A percentile compares a stretch with the other conserved stretches of the same genome.
phyloP scores from a whole-genome alignment of 2,113 vertebrate genomes.

The Fukomys damarensis region DNA sequence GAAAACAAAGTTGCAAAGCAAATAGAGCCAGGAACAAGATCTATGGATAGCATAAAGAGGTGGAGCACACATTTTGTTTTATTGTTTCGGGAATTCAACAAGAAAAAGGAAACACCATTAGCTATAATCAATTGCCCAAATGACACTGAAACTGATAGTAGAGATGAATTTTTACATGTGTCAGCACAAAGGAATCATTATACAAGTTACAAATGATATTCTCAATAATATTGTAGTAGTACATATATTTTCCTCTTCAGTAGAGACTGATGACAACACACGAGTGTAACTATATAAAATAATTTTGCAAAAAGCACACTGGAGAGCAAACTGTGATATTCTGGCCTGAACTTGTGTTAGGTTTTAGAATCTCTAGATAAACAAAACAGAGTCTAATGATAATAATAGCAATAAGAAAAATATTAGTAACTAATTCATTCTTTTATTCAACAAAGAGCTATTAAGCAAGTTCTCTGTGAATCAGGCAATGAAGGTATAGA shows the following conservation, averaged over 20 bases:
- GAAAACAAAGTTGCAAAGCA: neutral
- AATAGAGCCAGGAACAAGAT: neutral
- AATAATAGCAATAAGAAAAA: neutral
- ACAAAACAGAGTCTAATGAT: neutral
- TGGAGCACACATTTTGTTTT: neutral
- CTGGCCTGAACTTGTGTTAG: neutral
- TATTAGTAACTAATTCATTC: neutral
- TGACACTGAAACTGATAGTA: neutral
- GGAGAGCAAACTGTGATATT: neutral
- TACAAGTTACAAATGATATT: neutral
- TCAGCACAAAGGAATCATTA: neutral
- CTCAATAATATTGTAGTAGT: neutral
- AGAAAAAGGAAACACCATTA: neutral
- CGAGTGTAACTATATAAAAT: neutral
- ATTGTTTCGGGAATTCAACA: neutral
- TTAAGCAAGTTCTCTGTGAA: neutral
- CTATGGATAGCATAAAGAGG: neutral
- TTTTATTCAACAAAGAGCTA: neutral
- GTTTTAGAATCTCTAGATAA: constrained; percentile 7
- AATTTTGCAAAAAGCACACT: neutral
- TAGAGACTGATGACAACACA: neutral
- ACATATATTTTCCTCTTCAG: neutral
- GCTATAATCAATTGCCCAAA: neutral
- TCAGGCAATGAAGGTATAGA: neutral
- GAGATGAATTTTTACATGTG: neutral